Base-by-base conservation (phyloP, 2,888 invertebrate genomes). In the Drosophila colorata region DNA sequence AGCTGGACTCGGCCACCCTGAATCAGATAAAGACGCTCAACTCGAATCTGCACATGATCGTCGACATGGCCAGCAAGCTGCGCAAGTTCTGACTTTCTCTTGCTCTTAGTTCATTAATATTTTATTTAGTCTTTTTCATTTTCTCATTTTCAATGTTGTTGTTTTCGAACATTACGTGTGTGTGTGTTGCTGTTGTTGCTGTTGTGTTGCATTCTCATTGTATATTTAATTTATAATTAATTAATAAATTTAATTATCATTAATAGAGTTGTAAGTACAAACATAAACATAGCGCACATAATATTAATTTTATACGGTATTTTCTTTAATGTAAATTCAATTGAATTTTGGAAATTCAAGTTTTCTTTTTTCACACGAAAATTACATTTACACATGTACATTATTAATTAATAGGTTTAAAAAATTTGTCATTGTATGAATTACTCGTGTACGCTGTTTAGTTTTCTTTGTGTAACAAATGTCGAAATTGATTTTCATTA, bases 1-100 rank as follows among this genome's bases (percentile, higher is more conserved):
- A 78, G 16, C 84, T 92, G 23, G 89, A 91, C 64, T 44, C 66
- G 2, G 78, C 87, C 1, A 90, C 91, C 0, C 63, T 91, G 0
- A 76, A 80, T 23, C 91, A 92, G 71, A 90, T 92, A 8, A 90
- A 87, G 68, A 85, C 89, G 0, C 67, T 92, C 35, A 91, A 91
- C 53, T 74, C 82, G 0, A 92, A 91, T 68, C 73, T 92, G n/a
- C 84, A 88, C 56, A 64, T 90, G 35, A 88, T 92, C 40, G 88
- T 92, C 76, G 87, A 80, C 23, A 82, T 89, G 77, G 90, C 89
- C 25, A 81, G 77, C 37, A 81, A 81, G 28, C 8, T 71, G 33
- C 33, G 13, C n/a, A 61, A 60, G 13, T 20, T 58, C 28, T 64
- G 6, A 18, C 5, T 11, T 25, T n/a, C 2, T 4, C 11, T n/a